phyloP scores from a whole-genome alignment of 2,797 vertebrate genomes.

The Muscicapa comitata region DNA sequence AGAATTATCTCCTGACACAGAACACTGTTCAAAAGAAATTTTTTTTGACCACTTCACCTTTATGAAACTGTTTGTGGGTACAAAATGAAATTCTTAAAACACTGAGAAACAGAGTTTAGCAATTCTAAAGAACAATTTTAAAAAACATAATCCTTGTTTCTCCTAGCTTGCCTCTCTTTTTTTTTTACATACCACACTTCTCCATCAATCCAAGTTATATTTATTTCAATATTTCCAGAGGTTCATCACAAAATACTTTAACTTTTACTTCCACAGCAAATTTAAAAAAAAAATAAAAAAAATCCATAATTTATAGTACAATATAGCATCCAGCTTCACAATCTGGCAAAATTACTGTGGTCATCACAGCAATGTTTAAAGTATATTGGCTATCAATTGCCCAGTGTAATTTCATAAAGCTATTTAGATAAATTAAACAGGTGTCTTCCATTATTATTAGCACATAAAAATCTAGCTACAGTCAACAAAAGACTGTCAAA shows the following conservation, averaged over 20 bases:
- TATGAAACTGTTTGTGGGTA: not conserved
- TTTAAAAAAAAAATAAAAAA: not conserved
- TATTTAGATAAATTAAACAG: slow-evolving; percentile 74
- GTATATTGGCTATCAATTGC: slow-evolving; percentile 65
- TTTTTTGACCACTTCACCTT: not conserved
- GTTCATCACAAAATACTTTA: not conserved
- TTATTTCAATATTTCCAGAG: not conserved
- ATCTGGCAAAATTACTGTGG: not conserved
- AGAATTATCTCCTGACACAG: not conserved
- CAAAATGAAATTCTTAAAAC: not conserved
- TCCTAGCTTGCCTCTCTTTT: not conserved
- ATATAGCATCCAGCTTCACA: not conserved
- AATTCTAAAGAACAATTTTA: not conserved
- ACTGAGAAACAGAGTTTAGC: not conserved
- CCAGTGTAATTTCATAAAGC: slow-evolving; percentile 74
- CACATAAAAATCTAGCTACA: slow-evolving; percentile 32
- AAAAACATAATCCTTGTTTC: not conserved
- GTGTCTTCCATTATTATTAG: slow-evolving; percentile 68
- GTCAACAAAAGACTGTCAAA: slow-evolving; percentile 18
- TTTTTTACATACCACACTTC: not conserved
- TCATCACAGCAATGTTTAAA: slow-evolving; percentile 51
- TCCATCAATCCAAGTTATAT: not conserved
- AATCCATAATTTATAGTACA: not conserved
- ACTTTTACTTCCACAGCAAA: not conserved
- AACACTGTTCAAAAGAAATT: not conserved